phyloP scores from a whole-genome alignment of 2,797 vertebrate genomes.

The Channa striata region DNA sequence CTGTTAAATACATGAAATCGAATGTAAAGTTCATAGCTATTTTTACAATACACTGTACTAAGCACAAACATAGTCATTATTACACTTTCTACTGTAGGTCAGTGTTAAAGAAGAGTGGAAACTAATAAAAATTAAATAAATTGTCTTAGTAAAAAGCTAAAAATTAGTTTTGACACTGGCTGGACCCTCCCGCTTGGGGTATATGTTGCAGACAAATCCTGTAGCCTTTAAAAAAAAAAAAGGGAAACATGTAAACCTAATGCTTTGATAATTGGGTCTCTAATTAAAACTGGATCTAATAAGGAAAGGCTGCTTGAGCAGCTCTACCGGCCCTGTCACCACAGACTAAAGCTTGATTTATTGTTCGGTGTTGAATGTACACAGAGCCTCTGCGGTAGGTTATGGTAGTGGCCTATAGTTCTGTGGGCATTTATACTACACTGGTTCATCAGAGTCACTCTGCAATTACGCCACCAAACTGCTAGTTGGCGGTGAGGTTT shows the following conservation, averaged over 20 bases:
- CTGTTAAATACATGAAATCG: slow-evolving; percentile 25
- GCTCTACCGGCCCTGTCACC: slow-evolving; percentile 46
- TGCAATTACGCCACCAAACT: too few relatives aligned
- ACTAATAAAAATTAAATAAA: slow-evolving; percentile 19
- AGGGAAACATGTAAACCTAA: slow-evolving; percentile 35
- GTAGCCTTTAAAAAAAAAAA: slow-evolving; percentile 14
- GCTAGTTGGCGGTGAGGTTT: too few relatives aligned
- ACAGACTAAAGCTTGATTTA: slow-evolving; percentile 35
- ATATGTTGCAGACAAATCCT: slow-evolving; percentile 9
- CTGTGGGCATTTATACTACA: too few relatives aligned
- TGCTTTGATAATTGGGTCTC: slow-evolving; percentile 39
- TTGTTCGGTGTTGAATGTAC: too few relatives aligned
- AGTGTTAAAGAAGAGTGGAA: slow-evolving; percentile 30
- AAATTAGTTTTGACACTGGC: neutral
- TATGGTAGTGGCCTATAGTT: too few relatives aligned
- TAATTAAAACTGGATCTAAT: slow-evolving; percentile 55
- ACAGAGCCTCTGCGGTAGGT: too few relatives aligned
- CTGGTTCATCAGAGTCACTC: too few relatives aligned
- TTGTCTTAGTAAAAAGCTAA: neutral
- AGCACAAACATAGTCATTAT: slow-evolving; percentile 40
- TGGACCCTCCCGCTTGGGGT: neutral
- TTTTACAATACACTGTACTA: too few relatives aligned
- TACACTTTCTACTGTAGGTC: slow-evolving; percentile 48
- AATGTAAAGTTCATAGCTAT: slow-evolving; percentile 45
- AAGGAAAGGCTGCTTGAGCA: slow-evolving; percentile 55